These are phyloP conservation scores for Coreius guichenoti DNA, from an alignment of 2,797 vertebrate genomes.

Conservation along the genomic window DNA sequence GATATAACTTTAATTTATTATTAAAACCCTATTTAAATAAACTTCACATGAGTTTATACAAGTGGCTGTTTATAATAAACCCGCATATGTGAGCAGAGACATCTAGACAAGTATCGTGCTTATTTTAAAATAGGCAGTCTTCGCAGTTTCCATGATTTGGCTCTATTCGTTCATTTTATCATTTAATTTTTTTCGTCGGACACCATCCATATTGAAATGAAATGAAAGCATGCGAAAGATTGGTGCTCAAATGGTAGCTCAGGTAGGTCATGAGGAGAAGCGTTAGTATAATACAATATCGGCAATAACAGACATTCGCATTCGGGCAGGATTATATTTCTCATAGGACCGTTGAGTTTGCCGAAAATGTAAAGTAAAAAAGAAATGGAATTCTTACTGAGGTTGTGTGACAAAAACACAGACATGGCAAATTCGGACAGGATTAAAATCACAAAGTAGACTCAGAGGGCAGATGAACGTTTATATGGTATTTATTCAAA, in stretches of 20 bases:
- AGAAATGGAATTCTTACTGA: too few species aligned
- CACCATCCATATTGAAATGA: not conserved
- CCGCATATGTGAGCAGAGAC: not conserved
- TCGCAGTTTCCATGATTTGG: not conserved
- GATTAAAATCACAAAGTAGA: not conserved
- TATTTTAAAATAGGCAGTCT: not conserved
- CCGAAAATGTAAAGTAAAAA: too few species aligned
- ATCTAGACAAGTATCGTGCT: not conserved
- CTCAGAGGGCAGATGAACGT: too few species aligned
- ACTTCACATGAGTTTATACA: not conserved
- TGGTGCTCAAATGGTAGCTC: not conserved
- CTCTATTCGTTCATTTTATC: not conserved
- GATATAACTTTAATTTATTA: not conserved
- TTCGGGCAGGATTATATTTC: not conserved
- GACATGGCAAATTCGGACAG: fast-evolving
- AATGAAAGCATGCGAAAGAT: not conserved
- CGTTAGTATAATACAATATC: not conserved
- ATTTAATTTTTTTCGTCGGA: not conserved
- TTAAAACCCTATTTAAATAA: not conserved
- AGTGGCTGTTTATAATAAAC: not conserved
- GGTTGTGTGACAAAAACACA: not conserved
- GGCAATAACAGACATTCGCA: not conserved
- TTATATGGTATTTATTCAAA: too few species aligned
- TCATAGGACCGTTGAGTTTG: not conserved
- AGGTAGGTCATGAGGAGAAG: not conserved